Percentiles rank a stretch among this genome's conserved stretches.
These are phyloP conservation scores for Elysia chlorotica DNA, from an alignment of 1,140 invertebrate genomes.

Conservation along the genomic window DNA sequence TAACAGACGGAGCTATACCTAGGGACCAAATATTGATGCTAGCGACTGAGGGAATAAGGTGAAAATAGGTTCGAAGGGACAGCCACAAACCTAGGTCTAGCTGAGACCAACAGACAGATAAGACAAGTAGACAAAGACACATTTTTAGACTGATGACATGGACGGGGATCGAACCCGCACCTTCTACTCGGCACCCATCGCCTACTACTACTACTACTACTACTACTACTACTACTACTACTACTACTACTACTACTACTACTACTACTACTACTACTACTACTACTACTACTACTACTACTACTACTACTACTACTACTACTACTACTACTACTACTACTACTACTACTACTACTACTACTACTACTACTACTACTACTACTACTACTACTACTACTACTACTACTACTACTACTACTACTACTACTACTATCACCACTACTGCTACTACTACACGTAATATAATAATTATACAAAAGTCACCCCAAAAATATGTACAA, in stretches of 20 bases:
- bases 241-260: conserved; percentile 17
- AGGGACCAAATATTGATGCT: too few relatives aligned
- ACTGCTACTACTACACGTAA: conserved; percentile 4
- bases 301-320: conserved; percentile 15
- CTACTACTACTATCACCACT: conserved; percentile 20
- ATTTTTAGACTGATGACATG: too few relatives aligned
- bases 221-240: conserved; percentile 5
- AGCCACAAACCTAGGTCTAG: too few relatives aligned
- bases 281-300: conserved; percentile 3
- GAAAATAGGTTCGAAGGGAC: too few relatives aligned
- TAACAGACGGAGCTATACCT: too few relatives aligned
- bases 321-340: conserved; percentile 14
- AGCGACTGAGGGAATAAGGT: too few relatives aligned
- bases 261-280: conserved; percentile 13
- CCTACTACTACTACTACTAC: conserved; percentile 5
- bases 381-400: conserved; percentile 5
- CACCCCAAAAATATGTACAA: too few relatives aligned
- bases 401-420: conserved; percentile 16
- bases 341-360: conserved; percentile 7
- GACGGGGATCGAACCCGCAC: too few relatives aligned
- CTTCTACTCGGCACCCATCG: too few relatives aligned
- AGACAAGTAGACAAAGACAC: too few relatives aligned
- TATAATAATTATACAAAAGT: conserved; percentile 1
- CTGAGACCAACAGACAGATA: too few relatives aligned
- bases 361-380: neutral